Evolutionary conservation across 2,113 vertebrate species (phyloP), one percentile per base, ranked within the genome.

Genomic region (Hirundichthys speculiger): DNA sequence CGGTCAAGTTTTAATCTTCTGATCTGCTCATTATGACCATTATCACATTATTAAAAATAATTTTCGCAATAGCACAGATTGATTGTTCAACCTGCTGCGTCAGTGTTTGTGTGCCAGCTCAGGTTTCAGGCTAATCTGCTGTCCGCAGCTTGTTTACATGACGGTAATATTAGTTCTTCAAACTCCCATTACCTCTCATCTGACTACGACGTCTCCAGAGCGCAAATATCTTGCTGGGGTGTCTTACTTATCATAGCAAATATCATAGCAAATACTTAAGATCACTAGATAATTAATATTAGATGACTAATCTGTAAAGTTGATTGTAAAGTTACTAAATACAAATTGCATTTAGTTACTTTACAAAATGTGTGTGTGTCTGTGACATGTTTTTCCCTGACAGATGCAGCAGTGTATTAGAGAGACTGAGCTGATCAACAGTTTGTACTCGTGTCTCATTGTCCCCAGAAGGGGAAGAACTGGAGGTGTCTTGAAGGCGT

Each of bases 141-240:
- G 21, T 46, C 50, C 11, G 48, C 25, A 16, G n/a, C 64, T 61
- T 84, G 73, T 82, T 81, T 79, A 82, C 70, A 53, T 34, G 62
- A 30, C 20, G 16, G 56, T 77, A 80, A 80, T 60, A 56, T 83
- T 72, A 79, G 69, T 62, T 2, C 34, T 6, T 3, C n/a, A 55
- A 34, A 40, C 40, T 14, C 58, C 49, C 41, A 53, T 63, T 73
- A 73, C 73, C 69, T 69, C 13, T 40, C 45, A 60, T 52, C 12
- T 18, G 42, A 57, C 55, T 12, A 15, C 9, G 4, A 41, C 5
- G 13, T 43, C 65, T 81, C n/a, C 14, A 5, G 47, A 48, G 22
- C 20, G 45, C 16, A 47, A 61, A 20, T 15, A 45, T 52, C 5
- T 45, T 9, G 10, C 11, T 41, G 10, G n/a, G n/a, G n/a, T n/a